These are phyloP conservation scores for Tauraco erythrolophus DNA, from an alignment of 2,113 vertebrate species.

Conservation along the genomic window DNA sequence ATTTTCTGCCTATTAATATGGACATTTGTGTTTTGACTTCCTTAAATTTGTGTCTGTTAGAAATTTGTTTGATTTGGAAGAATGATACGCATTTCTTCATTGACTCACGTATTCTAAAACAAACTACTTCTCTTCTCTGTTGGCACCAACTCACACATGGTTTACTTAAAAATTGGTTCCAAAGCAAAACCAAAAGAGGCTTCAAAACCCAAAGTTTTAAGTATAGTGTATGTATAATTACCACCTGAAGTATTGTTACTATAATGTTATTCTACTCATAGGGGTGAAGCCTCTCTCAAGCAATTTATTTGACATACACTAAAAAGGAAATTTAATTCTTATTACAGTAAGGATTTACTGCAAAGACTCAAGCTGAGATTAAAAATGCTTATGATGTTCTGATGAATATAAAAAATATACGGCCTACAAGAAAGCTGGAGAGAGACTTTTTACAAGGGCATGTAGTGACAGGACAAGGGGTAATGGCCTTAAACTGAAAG, in stretches of 20 bases:
- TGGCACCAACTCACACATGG: background rate
- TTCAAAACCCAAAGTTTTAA: background rate
- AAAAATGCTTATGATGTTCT: slow-evolving; percentile 8
- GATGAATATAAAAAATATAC: background rate
- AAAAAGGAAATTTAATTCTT: background rate
- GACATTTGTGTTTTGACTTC: background rate
- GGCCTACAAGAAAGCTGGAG: background rate
- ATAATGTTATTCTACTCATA: background rate
- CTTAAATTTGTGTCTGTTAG: background rate
- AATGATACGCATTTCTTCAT: background rate
- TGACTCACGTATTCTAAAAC: background rate
- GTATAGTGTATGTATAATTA: background rate
- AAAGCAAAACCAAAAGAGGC: background rate
- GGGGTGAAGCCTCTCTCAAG: background rate
- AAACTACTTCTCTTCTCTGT: background rate
- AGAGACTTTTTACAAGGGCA: no score
- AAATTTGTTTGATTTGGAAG: background rate
- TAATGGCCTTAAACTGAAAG: no score
- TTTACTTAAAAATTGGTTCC: background rate
- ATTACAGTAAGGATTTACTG: background rate
- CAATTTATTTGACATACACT: background rate
- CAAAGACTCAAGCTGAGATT: background rate
- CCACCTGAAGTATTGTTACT: background rate
- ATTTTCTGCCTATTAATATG: background rate
- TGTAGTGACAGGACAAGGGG: no score